Base-by-base conservation (phyloP, 2,797 vertebrate genomes). In the Echeneis naucrates region DNA sequence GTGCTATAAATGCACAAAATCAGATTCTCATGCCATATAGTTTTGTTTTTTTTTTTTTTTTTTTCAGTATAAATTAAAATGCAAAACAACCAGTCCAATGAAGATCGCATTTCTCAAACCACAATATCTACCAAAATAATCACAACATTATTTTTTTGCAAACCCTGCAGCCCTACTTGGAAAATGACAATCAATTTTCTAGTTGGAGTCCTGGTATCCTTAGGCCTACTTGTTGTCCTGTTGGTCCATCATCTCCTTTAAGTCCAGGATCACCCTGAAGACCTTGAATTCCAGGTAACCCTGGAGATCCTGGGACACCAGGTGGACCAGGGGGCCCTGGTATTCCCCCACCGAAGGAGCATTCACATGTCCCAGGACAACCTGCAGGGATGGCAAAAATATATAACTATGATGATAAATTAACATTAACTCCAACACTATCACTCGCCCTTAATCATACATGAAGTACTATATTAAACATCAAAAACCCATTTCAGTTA, bases 271-370 rank as follows among this genome's bases (percentile, higher is more conserved):
- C 72, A 5, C 92, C 92, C 13, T 2, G 77, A 10, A 24, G 2
- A 61, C 92, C 92, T 35, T 68, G 45, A 48, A 14, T 1, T 73
- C 91, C 91, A 52, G 79, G 83, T 47, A 85, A 71, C 0, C 92
- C 92, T 44, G 76, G 72, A 21, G 54, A 9, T 52, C 92, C 92
- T 58, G 60, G 48, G 74, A 33, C 59, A 62, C 91, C 90, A 42
- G 11, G 21, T 35, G 59, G 78, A 63, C 91, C 92, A 59, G 75
- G 79, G 1, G 42, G 62, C 0, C 90, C 89, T 24, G 8, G 2
- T 0, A 0, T 47, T 40, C 73, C 81, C 2, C 0, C 24, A 33
- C 14, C 37, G 56, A 11, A 26, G 0, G 3, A 5, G 71, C 89
- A 92, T n/a, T 55, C 1, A 78, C 90, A 93, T 5, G 37, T 45